Evolutionary conservation across 2,888 invertebrate genomes (phyloP).

Genomic region (Ptilodon capucinus): DNA sequence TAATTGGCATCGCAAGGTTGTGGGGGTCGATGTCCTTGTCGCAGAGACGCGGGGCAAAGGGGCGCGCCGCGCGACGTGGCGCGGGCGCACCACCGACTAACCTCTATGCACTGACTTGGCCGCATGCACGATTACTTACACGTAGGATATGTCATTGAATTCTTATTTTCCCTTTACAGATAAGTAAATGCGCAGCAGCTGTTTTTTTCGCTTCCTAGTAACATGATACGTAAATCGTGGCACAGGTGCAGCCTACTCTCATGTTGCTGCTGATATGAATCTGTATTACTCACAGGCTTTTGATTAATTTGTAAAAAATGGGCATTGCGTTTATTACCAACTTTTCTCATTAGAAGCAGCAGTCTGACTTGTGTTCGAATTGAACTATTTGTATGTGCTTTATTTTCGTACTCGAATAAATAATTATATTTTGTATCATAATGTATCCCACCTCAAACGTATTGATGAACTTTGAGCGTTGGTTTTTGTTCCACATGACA

Average conservation of each 20-base stretch:
- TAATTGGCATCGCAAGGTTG: slow-evolving; percentile 70
- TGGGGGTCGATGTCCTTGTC: slow-evolving; percentile 68
- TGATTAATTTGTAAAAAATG: too few species aligned
- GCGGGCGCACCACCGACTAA: slow-evolving; percentile 36
- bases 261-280: too few species aligned
- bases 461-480: too few species aligned
- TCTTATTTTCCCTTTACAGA: neutral
- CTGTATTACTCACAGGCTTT: too few species aligned
- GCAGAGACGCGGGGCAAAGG: slow-evolving; percentile 26
- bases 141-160: slow-evolving; percentile 3
- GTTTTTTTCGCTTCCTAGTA: neutral
- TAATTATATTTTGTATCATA: too few species aligned
- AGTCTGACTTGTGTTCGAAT: too few species aligned
- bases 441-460: too few species aligned
- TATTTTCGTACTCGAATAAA: too few species aligned
- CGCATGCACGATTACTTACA: slow-evolving; percentile 12
- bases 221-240: neutral
- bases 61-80: slow-evolving; percentile 18
- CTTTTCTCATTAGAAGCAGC: too few species aligned
- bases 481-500: neutral
- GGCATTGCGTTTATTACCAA: too few species aligned
- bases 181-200: neutral
- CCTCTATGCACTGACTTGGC: slow-evolving; percentile 24
- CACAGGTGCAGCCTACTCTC: too few species aligned
- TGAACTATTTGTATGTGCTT: too few species aligned